These are phyloP conservation scores for Caenorhabditis sinica DNA, from an alignment of 2,888 invertebrate species.

Conservation along the genomic window DNA sequence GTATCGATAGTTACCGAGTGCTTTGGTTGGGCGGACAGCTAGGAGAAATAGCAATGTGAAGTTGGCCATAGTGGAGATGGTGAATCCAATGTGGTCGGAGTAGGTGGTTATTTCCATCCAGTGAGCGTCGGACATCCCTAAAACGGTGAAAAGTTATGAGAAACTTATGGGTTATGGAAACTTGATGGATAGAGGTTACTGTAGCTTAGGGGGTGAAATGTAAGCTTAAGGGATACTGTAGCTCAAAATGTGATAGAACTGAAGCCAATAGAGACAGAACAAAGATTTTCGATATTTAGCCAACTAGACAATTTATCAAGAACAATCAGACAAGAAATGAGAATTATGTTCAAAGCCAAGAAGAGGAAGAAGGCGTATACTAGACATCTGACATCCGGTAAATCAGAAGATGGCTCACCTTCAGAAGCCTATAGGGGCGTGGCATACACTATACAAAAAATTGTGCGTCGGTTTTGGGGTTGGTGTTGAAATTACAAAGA, in stretches of 20 bases:
- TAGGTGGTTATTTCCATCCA: constrained; percentile 52
- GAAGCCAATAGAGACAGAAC: neutral
- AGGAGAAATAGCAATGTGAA: constrained; percentile 9
- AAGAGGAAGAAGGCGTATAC: neutral
- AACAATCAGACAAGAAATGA: neutral
- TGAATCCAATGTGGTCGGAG: constrained; percentile 36
- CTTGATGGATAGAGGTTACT: too few species aligned
- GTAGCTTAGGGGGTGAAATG: too few species aligned
- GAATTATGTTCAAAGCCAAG: neutral
- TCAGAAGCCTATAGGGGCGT: neutral
- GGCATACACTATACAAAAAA: neutral
- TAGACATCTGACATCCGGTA: neutral
- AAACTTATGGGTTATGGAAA: too few species aligned
- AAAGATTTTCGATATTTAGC: too few species aligned
- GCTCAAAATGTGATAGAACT: too few species aligned
- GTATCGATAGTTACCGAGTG: constrained; percentile 47
- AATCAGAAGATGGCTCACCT: neutral
- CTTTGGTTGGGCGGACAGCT: constrained; percentile 5
- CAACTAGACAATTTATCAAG: too few species aligned
- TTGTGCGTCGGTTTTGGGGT: too few species aligned
- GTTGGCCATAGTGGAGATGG: constrained; percentile 47
- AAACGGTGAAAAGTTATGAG: neutral
- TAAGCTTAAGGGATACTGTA: too few species aligned
- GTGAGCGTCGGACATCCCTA: constrained; percentile 33
- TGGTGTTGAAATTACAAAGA: too few species aligned